Evolutionary conservation across 2,797 vertebrate genomes (phyloP).

Genomic region (Danio albolineatus): DNA sequence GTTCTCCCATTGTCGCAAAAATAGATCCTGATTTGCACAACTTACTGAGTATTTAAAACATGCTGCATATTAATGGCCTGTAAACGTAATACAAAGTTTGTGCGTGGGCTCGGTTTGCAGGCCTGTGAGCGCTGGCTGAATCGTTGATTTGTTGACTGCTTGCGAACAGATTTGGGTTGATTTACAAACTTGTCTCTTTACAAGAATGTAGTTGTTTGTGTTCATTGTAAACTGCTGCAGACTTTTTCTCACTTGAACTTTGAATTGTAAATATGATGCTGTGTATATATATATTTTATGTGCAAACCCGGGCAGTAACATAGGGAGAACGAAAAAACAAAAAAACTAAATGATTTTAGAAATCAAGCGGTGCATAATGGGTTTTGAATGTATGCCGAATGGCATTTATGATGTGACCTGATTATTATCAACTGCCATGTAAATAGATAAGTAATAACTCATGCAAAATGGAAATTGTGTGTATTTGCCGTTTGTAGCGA

Average conservation of each 20-base stretch:
- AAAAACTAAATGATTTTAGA: conserved; percentile 3
- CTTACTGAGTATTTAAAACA: conserved; percentile 52
- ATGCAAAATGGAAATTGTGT: conserved; percentile 66
- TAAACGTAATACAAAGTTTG: conserved; percentile 22
- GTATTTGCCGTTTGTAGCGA: conserved; percentile 71
- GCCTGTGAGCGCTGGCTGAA: conserved; percentile 20
- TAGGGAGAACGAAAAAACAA: no score
- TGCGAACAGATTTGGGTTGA: conserved; percentile 10
- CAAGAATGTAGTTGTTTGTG: conserved; percentile 51
- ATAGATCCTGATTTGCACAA: conserved; percentile 47
- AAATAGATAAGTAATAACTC: conserved; percentile 74
- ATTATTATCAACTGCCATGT: conserved; percentile 83
- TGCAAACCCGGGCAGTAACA: conserved; percentile 36
- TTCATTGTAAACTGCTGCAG: conserved; percentile 55
- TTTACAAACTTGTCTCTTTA: conserved; percentile 44
- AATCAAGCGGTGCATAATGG: conserved; percentile 48
- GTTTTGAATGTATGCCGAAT: conserved; percentile 82
- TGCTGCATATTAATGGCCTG: conserved; percentile 60
- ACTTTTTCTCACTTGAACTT: conserved; percentile 52
- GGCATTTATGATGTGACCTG: conserved; percentile 77
- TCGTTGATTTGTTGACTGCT: conserved; percentile 20
- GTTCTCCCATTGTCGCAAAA: conserved; percentile 35
- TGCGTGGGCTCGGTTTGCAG: conserved; percentile 8
- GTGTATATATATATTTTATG: conserved; percentile 50
- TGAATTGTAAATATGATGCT: conserved; percentile 61